Evolutionary conservation across 2,888 invertebrate genomes (phyloP), one percentile per base, ranked within the genome.

Genomic region (Trichogramma dendrolimi): DNA sequence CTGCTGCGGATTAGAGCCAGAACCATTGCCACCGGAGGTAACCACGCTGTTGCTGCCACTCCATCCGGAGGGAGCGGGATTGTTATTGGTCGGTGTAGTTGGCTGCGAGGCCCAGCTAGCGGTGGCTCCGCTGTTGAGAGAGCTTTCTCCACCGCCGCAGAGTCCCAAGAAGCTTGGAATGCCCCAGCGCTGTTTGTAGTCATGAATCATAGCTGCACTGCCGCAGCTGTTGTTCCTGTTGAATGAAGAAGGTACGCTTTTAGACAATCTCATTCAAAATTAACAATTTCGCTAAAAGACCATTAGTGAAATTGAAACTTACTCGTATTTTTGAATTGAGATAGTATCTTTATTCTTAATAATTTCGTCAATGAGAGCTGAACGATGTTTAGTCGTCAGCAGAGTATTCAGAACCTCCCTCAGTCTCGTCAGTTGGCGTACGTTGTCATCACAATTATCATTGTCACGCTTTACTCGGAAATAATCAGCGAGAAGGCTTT

Each of bases 91-190:
- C 75, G 86, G 86, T 72, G 87, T 85, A 48, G 87, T 81, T 60
- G 89, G 89, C 54, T 90, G 87, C 65, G 88, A 86, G 70, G 90
- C 90, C 91, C 91, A 91, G 69, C 88, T 90, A 62, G 87, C 85
- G 63, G 89, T 87, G 58, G 81, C 81, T 68, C 82, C 83, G 64
- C 86, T 87, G 77, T 89, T 91, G 72, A 91, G 84, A 51, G 91
- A 90, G 80, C 88, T 90, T 80, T 92, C 92, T 62, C 91, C 91
- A 56, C 92, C 92, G 60, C 91, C 91, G 66, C 85, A 82, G 65
- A 92, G 83, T 7, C 66, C 57, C 72, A 90, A 80, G 58, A 84
- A 82, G 51, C 81, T 81, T 63, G 86, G 84, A 60, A 85, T 83
- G 52, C 87, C 86, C 87, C 87, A 87, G 67, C 78, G 74, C 63